phyloP scores from a whole-genome alignment of 2,888 invertebrate genomes.

The Heteromurus nitidus region DNA sequence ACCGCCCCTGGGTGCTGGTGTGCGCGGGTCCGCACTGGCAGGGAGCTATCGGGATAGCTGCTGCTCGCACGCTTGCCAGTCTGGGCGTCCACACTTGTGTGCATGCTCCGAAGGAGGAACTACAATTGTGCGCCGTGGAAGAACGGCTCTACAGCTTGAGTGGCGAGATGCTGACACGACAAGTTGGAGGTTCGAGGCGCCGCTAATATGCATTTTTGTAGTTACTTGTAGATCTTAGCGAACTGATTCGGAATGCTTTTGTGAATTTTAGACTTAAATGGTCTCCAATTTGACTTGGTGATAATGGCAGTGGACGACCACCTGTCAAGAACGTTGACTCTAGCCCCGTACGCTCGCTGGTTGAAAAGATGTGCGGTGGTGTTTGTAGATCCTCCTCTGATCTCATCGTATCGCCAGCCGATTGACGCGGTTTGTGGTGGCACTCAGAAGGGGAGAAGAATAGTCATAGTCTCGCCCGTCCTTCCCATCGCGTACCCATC shows the following conservation, averaged over 20 bases:
- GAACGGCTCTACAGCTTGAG: conserved; percentile 62
- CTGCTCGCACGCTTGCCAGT: conserved; percentile 68
- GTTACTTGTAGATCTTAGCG: too few relatives aligned
- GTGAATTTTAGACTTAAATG: conserved; percentile 49
- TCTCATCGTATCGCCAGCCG: conserved; percentile 64
- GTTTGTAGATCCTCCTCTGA: conserved; percentile 70
- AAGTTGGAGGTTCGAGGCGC: conserved; percentile 48
- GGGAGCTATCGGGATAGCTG: conserved; percentile 70
- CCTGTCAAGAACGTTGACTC: conserved; percentile 27
- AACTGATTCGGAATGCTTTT: too few relatives aligned
- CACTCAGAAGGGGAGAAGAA: conserved; percentile 41
- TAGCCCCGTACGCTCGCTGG: conserved; percentile 34
- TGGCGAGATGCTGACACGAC: conserved; percentile 59
- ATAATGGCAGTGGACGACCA: conserved; percentile 69
- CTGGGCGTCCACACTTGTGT: conserved; percentile 69
- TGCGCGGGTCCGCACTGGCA: conserved; percentile 71
- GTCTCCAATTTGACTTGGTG: conserved; percentile 66
- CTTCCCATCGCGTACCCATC: conserved; percentile 69
- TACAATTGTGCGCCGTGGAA: conserved; percentile 62
- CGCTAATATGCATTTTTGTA: too few relatives aligned
- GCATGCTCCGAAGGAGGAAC: conserved; percentile 67
- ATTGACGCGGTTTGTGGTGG: conserved; percentile 44
- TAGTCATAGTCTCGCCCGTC: conserved; percentile 67
- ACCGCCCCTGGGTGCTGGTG: conserved; percentile 69
- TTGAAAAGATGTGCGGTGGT: conserved; percentile 63